These are phyloP conservation scores for Empidonax alnorum DNA, from an alignment of 2,113 vertebrate genomes.

Conservation along the genomic window DNA sequence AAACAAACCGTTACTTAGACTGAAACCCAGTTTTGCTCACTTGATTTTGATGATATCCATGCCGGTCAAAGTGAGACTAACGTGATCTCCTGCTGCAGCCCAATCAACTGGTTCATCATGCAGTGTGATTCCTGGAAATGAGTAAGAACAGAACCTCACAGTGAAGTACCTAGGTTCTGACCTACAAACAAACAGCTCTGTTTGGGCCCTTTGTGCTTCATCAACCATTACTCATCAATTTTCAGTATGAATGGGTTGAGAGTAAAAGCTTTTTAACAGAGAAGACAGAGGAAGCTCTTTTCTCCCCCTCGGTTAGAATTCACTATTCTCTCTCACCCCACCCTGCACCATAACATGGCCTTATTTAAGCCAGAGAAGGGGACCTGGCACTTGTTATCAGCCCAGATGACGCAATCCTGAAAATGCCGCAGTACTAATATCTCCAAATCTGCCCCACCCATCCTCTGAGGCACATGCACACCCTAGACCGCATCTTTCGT, in stretches of 20 bases:
- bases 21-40: conserved; percentile 80
- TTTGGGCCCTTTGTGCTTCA: conserved; percentile 66
- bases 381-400: conserved; percentile 8
- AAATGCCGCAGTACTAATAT: conserved; percentile 38
- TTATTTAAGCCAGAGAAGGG: conserved; percentile 26
- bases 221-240: conserved; percentile 81
- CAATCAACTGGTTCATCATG: conserved; percentile 94
- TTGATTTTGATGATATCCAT: conserved; percentile 99
- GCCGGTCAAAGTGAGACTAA: conserved; percentile 96
- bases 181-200: conserved; percentile 72
- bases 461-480: conserved; percentile 39
- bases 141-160: conserved; percentile 77
- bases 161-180: conserved; percentile 75
- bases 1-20: conserved; percentile 66
- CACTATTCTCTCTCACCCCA: conserved; percentile 51
- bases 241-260: conserved; percentile 80
- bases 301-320: background rate
- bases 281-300: conserved; percentile 56
- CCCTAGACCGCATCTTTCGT: conserved; percentile 57
- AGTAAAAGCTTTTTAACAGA: conserved; percentile 74
- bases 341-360: conserved; percentile 55
- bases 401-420: conserved; percentile 58
- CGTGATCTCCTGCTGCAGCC: conserved; percentile 96
- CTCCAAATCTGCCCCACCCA: conserved; percentile 35
- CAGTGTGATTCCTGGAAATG: conserved; percentile 92